Evolutionary conservation across 2,888 invertebrate species (phyloP).

Genomic region (Drosophila engyochracea): DNA sequence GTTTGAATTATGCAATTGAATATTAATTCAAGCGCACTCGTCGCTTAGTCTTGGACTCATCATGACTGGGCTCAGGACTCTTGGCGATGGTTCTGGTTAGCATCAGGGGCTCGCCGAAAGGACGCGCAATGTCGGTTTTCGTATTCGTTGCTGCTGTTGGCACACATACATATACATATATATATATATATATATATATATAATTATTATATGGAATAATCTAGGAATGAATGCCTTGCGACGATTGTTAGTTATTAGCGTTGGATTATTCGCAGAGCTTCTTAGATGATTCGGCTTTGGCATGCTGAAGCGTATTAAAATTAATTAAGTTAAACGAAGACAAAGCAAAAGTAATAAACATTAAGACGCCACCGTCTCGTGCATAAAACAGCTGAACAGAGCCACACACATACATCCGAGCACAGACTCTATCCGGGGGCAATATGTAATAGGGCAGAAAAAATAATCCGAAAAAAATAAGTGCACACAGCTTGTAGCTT

Average conservation of each 20-base stretch:
- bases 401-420: conserved; percentile 6
- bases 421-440: conserved; percentile 42
- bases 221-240: not conserved
- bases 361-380: conserved; percentile 67
- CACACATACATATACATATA: conserved; percentile 11
- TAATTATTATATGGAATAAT: conserved; percentile 17
- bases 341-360: conserved; percentile 69
- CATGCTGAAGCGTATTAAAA: conserved; percentile 63
- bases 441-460: conserved; percentile 70
- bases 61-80: conserved; percentile 44
- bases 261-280: conserved; percentile 17
- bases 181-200: conserved; percentile 7
- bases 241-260: conserved; percentile 36
- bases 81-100: conserved; percentile 82
- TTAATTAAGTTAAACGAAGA: conserved; percentile 74
- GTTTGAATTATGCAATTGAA: conserved; percentile 16
- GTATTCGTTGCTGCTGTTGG: conserved; percentile 60
- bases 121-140: conserved; percentile 86
- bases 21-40: conserved; percentile 56
- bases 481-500: conserved; percentile 33
- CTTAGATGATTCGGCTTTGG: conserved; percentile 18
- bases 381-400: conserved; percentile 58
- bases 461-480: conserved; percentile 63
- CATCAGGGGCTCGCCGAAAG: conserved; percentile 93
- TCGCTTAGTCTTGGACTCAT: conserved; percentile 57